A percentile compares a stretch with the other conserved stretches of the same genome.
These are phyloP conservation scores for Pteria penguin DNA, from an alignment of 2,888 invertebrate genomes.

Conservation along the genomic window DNA sequence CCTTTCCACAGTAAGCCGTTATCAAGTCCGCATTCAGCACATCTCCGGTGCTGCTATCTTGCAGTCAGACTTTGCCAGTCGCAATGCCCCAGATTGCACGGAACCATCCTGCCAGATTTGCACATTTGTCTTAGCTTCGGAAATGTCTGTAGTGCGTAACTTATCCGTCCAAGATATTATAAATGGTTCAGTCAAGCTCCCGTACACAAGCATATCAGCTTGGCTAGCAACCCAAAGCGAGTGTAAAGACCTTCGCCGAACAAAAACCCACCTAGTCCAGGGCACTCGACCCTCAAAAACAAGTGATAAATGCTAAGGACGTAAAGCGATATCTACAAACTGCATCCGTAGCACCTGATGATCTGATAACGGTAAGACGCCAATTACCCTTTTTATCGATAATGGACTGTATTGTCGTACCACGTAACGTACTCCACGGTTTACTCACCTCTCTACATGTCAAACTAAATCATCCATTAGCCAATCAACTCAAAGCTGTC, in stretches of 20 bases:
- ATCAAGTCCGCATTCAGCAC: slow-evolving; percentile 29
- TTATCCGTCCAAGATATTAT: slow-evolving; percentile 26
- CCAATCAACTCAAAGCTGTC: no score
- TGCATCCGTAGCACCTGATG: no score
- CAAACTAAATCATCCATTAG: no score
- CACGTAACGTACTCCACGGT: no score
- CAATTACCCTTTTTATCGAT: no score
- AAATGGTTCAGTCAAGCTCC: slow-evolving; percentile 26
- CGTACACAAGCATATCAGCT: slow-evolving; percentile 31
- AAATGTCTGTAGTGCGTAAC: slow-evolving; percentile 30
- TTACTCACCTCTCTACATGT: no score
- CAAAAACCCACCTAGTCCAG: slow-evolving; percentile 32
- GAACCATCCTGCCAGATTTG: slow-evolving; percentile 43
- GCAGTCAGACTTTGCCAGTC: slow-evolving; percentile 42
- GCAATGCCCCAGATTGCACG: slow-evolving; percentile 43
- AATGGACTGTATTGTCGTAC: no score
- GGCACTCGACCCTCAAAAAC: slow-evolving; percentile 41
- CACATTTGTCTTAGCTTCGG: slow-evolving; percentile 14
- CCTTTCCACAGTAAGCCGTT: slow-evolving; percentile 43
- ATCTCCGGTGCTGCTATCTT: slow-evolving; percentile 29
- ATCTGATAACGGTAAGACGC: no score
- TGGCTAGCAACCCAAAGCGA: slow-evolving; percentile 36
- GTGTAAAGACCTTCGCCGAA: no score
- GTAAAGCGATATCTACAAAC: no score
- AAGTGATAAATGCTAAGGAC: no score